These are phyloP conservation scores for Alexandromys oeconomus DNA, from an alignment of 2,797 vertebrate species.

Conservation along the genomic window DNA sequence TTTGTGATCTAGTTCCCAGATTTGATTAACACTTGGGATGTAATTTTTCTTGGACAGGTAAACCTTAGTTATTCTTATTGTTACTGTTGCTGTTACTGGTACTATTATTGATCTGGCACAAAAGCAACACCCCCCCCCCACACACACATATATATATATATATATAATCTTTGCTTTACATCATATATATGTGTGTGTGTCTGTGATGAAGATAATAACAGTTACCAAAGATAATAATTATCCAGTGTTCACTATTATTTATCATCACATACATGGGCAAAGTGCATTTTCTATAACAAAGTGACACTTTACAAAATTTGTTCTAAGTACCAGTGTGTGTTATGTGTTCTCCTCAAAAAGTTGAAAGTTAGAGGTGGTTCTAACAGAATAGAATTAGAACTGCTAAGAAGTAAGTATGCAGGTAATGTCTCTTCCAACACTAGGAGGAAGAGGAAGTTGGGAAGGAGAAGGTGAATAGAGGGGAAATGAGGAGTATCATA, in stretches of 20 bases:
- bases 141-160: too few species aligned
- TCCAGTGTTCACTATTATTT: constrained; percentile 32
- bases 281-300: neutral
- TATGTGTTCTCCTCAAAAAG: neutral
- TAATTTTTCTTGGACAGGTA: constrained; percentile 28
- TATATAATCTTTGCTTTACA: too few species aligned
- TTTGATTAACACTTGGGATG: neutral
- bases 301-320: neutral
- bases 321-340: neutral
- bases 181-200: neutral
- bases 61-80: neutral
- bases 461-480: neutral
- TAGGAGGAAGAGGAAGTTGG: too few species aligned
- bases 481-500: too few species aligned
- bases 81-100: neutral
- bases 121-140: neutral
- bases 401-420: neutral
- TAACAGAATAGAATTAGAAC: neutral
- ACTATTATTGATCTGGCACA: neutral
- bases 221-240: constrained; percentile 39
- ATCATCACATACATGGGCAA: neutral
- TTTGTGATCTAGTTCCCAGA: neutral
- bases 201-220: neutral
- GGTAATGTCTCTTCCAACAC: neutral
- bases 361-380: neutral